Base-by-base conservation (phyloP, 2,888 invertebrate genomes). In the Ochropacha duplaris region DNA sequence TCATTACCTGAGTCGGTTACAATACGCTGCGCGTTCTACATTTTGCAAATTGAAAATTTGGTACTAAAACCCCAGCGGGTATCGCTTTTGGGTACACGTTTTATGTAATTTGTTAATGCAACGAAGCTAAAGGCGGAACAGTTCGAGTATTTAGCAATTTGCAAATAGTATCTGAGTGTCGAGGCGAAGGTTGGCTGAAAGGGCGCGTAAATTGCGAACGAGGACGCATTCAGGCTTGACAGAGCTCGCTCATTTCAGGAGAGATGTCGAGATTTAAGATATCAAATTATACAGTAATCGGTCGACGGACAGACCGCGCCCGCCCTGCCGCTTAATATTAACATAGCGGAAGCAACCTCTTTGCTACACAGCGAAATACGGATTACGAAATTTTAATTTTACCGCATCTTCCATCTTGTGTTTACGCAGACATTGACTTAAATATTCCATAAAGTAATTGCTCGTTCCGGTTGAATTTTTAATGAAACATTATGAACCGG, bases 281-380 rank as follows among this genome's bases (percentile, higher is more conserved):
- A 89, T 90, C 86, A 88, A 86, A 88, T 90, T 88, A 88, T 87
- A 78, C 86, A 81, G 83, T 88, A 90, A 91, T 89, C 86, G 86
- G 82, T 80, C 78, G 78, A 75, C 81, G 80, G 78, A 72, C 77
- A 72, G 78, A 71, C 79, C 66, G 66, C 63, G 69, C 75, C 79
- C 78, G 62, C 72, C 71, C 69, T 63, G 49, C 62, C 74, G 79
- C 83, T 87, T 80, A 88, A 87, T 85, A 90, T 90, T 89, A 87
- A 87, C 88, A 86, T 83, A 79, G 84, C 86, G 85, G 83, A 86
- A 84, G 79, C 81, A 75, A 83, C 85, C 84, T 80, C 85, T 85
- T 86, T 80, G 79, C 83, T 78, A 79, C 78, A 74, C 75, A 76
- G 78, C 81, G 79, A 83, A 87, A 84, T 72, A 76, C 68, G 84